Evolutionary conservation across 2,797 vertebrate genomes (phyloP).

Genomic region (Alfaro cultratus): DNA sequence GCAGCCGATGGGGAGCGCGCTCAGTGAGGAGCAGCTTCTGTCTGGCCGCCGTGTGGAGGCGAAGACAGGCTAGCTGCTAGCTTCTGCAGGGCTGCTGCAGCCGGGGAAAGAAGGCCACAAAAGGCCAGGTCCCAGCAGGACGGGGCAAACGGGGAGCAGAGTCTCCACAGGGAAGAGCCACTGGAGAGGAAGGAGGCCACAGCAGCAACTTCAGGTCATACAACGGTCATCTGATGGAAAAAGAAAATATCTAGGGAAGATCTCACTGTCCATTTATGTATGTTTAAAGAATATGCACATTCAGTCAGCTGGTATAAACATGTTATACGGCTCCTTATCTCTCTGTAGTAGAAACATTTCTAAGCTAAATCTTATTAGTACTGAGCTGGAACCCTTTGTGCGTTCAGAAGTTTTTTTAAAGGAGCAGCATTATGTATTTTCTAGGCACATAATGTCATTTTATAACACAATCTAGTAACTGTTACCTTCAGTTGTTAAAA

Average conservation of each 20-base stretch:
- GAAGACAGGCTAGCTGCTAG: conserved; percentile 38
- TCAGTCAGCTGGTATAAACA: not conserved
- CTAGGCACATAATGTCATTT: too few species aligned
- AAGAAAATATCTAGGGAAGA: conserved; percentile 5
- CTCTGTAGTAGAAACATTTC: not conserved
- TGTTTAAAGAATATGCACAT: not conserved
- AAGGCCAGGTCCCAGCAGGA: conserved; percentile 48
- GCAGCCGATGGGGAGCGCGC: conserved; percentile 10
- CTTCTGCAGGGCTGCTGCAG: conserved; percentile 27
- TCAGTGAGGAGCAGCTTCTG: conserved; percentile 35
- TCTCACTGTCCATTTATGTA: not conserved
- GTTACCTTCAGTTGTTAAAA: too few species aligned
- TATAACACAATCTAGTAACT: too few species aligned
- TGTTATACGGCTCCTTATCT: not conserved
- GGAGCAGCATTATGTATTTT: too few species aligned
- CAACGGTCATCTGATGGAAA: conserved; percentile 19
- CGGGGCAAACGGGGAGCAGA: conserved; percentile 9
- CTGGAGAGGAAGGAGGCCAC: conserved; percentile 15
- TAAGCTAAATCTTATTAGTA: not conserved
- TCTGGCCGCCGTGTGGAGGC: conserved; percentile 25
- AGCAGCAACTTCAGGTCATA: conserved; percentile 25
- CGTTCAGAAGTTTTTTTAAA: not conserved
- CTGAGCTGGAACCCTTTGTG: not conserved
- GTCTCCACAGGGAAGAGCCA: conserved; percentile 34
- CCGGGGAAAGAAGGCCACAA: conserved; percentile 45